These are phyloP conservation scores for Sycophila texana DNA, from an alignment of 2,888 invertebrate species.

Conservation along the genomic window DNA sequence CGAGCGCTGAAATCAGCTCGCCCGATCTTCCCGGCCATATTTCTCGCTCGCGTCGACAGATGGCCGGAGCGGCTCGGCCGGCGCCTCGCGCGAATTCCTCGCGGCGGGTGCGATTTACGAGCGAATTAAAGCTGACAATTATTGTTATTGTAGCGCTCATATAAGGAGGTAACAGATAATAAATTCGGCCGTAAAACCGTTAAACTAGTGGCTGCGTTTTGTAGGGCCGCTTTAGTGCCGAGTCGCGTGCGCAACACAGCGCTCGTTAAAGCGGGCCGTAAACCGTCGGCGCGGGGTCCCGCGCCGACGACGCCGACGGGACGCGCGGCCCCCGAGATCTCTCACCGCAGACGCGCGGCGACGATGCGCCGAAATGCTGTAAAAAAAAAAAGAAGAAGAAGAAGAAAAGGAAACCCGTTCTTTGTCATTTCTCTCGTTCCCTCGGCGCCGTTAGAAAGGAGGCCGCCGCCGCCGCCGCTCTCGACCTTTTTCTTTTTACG, in stretches of 20 bases:
- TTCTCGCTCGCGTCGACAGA: slow-evolving; percentile 67
- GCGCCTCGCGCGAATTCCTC: slow-evolving; percentile 41
- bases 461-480: neutral
- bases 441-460: neutral
- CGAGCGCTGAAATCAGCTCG: neutral
- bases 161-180: slow-evolving; percentile 76
- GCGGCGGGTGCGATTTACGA: slow-evolving; percentile 68
- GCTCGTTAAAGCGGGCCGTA: slow-evolving; percentile 73
- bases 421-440: neutral
- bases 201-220: slow-evolving; percentile 74
- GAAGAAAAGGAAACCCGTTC: slow-evolving; percentile 1
- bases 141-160: slow-evolving; percentile 74
- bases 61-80: slow-evolving; percentile 62
- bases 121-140: slow-evolving; percentile 75
- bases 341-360: slow-evolving; percentile 17
- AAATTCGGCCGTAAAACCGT: slow-evolving; percentile 74
- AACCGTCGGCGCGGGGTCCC: slow-evolving; percentile 31
- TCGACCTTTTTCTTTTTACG: neutral
- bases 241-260: slow-evolving; percentile 71
- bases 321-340: neutral
- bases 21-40: slow-evolving; percentile 52
- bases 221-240: slow-evolving; percentile 74
- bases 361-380: neutral
- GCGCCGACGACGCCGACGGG: slow-evolving; percentile 22
- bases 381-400: neutral